These are phyloP conservation scores for Platysteira castanea DNA, from an alignment of 2,113 vertebrate genomes.

Conservation along the genomic window DNA sequence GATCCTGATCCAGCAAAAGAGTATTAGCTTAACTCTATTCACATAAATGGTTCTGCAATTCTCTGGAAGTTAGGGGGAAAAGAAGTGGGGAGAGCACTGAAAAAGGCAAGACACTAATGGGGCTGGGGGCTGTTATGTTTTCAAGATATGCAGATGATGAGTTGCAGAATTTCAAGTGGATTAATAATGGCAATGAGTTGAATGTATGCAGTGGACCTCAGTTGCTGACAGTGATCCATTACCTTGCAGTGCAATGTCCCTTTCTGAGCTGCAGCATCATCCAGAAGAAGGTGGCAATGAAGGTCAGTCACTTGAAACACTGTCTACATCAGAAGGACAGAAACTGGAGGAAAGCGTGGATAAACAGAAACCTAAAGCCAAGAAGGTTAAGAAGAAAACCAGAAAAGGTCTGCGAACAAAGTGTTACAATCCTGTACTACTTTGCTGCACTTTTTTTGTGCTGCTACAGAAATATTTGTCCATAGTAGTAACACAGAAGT, in stretches of 20 bases:
- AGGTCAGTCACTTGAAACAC: conserved; percentile 28
- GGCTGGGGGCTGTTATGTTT: background rate
- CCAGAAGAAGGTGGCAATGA: background rate
- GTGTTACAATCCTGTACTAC: background rate
- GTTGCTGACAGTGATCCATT: conserved; percentile 1
- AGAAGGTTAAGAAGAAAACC: conserved; percentile 82
- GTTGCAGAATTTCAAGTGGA: background rate
- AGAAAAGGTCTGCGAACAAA: conserved; percentile 74
- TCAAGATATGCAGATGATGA: background rate
- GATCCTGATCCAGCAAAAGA: background rate
- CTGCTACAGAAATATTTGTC: background rate
- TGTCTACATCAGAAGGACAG: background rate
- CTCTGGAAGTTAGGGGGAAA: background rate
- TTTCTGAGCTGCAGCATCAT: conserved; percentile 52
- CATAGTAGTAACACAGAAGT: background rate
- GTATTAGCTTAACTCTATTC: background rate
- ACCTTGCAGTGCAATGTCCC: conserved; percentile 58
- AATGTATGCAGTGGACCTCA: background rate
- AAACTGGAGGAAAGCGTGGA: conserved; percentile 49
- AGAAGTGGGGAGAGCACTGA: background rate
- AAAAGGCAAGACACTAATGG: background rate
- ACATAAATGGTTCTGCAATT: background rate
- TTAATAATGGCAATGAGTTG: background rate
- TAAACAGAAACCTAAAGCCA: conserved; percentile 70
- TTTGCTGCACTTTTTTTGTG: background rate